These are phyloP conservation scores for Pocillopora meandrina DNA, from an alignment of 92 coral and sea anemone species.

Conservation along the genomic window DNA sequence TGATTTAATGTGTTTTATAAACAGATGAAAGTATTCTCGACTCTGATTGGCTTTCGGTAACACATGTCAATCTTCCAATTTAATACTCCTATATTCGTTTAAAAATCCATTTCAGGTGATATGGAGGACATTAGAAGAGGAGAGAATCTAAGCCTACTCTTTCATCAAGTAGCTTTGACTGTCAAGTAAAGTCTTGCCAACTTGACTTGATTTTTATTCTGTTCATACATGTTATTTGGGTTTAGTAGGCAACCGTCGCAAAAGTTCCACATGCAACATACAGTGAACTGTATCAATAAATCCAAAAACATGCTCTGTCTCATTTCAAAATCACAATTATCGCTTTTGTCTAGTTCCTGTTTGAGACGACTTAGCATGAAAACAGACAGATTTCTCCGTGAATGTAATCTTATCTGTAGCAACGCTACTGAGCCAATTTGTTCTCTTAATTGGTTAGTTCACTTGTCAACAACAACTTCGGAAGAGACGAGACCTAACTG, in stretches of 20 bases:
- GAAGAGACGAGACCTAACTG: conserved; percentile 11
- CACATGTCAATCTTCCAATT: conserved; percentile 43
- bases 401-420: conserved; percentile 34
- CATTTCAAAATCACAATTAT: conserved; percentile 9
- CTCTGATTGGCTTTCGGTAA: conserved; percentile 32
- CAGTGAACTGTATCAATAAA: conserved; percentile 24
- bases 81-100: conserved; percentile 33
- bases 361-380: neutral
- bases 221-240: conserved; percentile 10
- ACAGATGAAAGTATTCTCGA: conserved; percentile 22
- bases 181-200: neutral
- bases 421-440: conserved; percentile 26
- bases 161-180: conserved; percentile 30
- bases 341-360: conserved; percentile 12
- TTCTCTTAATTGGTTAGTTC: conserved; percentile 31
- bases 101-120: conserved; percentile 35
- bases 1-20: conserved; percentile 44
- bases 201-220: neutral
- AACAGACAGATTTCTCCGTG: conserved; percentile 18
- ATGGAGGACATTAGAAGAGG: conserved; percentile 3
- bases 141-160: conserved; percentile 6
- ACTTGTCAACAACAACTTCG: conserved; percentile 29
- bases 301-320: conserved; percentile 13
- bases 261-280: neutral
- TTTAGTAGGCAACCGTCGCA: conserved; percentile 7